phyloP scores from a whole-genome alignment of 2,888 invertebrate species.

The Pristionchus arcanus region DNA sequence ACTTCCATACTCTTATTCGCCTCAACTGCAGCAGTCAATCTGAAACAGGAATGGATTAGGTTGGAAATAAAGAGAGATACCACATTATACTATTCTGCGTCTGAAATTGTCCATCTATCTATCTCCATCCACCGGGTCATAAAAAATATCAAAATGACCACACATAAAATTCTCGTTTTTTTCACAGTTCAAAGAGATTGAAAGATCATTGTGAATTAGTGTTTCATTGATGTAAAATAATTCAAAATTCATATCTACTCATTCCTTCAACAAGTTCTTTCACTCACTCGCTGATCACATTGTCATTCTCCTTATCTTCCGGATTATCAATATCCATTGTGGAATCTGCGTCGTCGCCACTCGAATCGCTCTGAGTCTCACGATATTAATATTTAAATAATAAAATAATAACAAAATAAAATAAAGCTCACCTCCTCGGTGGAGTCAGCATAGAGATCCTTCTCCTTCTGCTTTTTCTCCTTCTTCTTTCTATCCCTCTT shows the following conservation, averaged over 20 bases:
- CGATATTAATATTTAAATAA: neutral
- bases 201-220: no score
- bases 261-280: neutral
- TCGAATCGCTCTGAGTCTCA: slow-evolving; percentile 35
- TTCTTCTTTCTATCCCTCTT: slow-evolving; percentile 48
- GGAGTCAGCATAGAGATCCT: slow-evolving; percentile 49
- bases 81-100: neutral
- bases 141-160: neutral
- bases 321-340: neutral
- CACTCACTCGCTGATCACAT: neutral
- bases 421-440: slow-evolving; percentile 28
- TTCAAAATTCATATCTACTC: no score
- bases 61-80: neutral
- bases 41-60: neutral
- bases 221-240: no score
- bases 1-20: slow-evolving; percentile 33
- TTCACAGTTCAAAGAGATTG: no score
- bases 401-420: neutral
- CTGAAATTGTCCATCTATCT: neutral
- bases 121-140: neutral
- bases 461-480: slow-evolving; percentile 48
- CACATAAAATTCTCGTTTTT: no score
- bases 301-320: neutral
- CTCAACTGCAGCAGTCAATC: slow-evolving; percentile 48
- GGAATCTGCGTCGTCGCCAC: slow-evolving; percentile 19